phyloP scores from a whole-genome alignment of 64 coral and sea anemone genomes.

The Cladopsammia gracilis region DNA sequence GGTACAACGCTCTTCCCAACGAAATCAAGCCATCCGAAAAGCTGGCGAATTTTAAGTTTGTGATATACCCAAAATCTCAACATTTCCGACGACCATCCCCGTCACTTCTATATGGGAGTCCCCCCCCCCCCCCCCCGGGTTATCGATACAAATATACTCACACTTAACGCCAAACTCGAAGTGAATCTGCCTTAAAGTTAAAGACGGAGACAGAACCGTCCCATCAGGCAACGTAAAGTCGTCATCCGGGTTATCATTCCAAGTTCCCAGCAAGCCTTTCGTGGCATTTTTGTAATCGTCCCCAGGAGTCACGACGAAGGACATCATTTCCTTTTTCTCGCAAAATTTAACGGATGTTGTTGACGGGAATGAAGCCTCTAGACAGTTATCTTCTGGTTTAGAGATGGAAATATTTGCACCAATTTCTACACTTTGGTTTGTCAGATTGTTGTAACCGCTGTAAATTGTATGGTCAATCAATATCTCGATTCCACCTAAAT shows the following conservation, averaged over 20 bases:
- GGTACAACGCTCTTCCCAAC: too few species aligned
- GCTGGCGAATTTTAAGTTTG: too few species aligned
- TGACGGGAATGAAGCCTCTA: conserved; percentile 28
- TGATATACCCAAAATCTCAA: too few species aligned
- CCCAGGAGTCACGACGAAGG: not conserved
- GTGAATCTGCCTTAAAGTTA: conserved; percentile 26
- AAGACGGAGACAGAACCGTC: not conserved
- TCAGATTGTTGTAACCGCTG: not conserved
- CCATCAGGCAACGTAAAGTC: conserved; percentile 22
- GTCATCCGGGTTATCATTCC: too few species aligned
- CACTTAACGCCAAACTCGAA: conserved; percentile 57
- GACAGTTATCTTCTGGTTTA: not conserved
- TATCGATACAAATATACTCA: not conserved
- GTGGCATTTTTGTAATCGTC: conserved; percentile 36
- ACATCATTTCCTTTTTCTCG: conserved; percentile 17
- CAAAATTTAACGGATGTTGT: conserved; percentile 31
- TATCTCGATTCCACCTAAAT: not conserved
- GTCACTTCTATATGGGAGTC: too few species aligned
- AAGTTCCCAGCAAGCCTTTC: not conserved
- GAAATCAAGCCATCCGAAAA: too few species aligned
- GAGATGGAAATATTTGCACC: not conserved
- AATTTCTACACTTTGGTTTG: not conserved
- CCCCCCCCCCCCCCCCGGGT: too few species aligned
- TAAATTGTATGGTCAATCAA: not conserved
- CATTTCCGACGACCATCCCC: too few species aligned